Evolutionary conservation across 2,888 invertebrate genomes (phyloP), one percentile per base, ranked within the genome.

Genomic region (Lottia scabra): DNA sequence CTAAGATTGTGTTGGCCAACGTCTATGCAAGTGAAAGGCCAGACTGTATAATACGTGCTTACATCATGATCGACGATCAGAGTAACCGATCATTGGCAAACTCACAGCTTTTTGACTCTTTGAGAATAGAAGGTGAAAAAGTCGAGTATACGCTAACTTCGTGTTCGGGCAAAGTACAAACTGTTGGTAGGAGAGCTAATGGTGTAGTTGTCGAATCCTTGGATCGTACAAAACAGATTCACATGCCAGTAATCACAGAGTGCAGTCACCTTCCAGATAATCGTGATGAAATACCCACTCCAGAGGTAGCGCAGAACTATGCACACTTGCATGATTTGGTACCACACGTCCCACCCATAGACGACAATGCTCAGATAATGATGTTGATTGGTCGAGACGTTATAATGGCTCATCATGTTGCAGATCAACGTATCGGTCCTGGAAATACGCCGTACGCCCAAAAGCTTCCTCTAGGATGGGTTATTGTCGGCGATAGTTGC

Each of bases 271-370:
- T 78, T 44, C 73, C 76, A 16, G 46, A 71, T 62, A 46, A 65
- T 13, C 65, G 69, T 15, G 65, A 70, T 23, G 71, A 78, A 10
- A 76, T 79, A 4, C 74, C 75, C 3, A 78, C 75, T 4, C 73
- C 73, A 19, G 48, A 76, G 19, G 67, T 75, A 30, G 77, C 75
- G n/a, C 3, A 15, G 23, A 45, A 63, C 19, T 71, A 76, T 45
- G 26, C 15, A 0, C 75, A 78, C 63, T 46, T 78, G 8, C 4
- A 13, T 12, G 68, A 74, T 46, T 73, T 78, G 64, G 65, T 72
- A 44, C 12, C 43, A 19, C 15, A 65, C 1, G 73, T 76, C 26
- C 73, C 78, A n/a, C 43, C 43, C 0, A 23, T 71, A 5, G 74
- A 78, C 44, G 43, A 70, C 2, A 16, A 38, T n/a, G 46, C 71